These are phyloP conservation scores for Nasonia giraulti DNA, from an alignment of 1,140 invertebrate genomes.

Conservation along the genomic window DNA sequence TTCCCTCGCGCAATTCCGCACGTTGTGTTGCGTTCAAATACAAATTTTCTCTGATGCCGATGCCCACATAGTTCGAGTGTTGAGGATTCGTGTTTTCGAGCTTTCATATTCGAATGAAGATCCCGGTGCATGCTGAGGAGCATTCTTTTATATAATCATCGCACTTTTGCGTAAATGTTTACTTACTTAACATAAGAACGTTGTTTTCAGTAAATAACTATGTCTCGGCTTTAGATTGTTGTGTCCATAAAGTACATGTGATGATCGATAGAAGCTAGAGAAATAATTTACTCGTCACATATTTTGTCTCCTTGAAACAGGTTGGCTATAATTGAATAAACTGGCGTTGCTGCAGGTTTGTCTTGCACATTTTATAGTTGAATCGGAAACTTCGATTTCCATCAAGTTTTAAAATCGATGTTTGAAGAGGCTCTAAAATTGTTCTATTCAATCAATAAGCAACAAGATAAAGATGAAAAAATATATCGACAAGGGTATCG, in stretches of 20 bases:
- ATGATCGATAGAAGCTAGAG: neutral
- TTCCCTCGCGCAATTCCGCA: neutral
- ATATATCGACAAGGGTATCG: no score
- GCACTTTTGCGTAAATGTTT: no score
- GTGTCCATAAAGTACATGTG: neutral
- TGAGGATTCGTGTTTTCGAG: no score
- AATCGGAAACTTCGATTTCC: neutral
- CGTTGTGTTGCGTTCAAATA: neutral
- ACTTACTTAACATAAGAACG: no score
- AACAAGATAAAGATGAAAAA: no score
- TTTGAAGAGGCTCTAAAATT: neutral
- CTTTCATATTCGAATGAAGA: no score
- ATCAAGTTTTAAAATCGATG: neutral
- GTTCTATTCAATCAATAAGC: no score
- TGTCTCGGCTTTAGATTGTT: neutral
- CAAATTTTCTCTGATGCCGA: neutral
- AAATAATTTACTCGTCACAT: neutral
- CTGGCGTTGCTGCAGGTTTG: neutral
- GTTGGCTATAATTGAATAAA: neutral
- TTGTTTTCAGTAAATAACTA: no score
- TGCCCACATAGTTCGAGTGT: no score
- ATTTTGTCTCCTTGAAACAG: conserved; percentile 1
- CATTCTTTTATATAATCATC: no score
- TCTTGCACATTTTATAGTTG: neutral
- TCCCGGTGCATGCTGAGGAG: no score